Conservation (phyloP, 1,140 invertebrate species). For the Scaptomyza montana region DNA sequence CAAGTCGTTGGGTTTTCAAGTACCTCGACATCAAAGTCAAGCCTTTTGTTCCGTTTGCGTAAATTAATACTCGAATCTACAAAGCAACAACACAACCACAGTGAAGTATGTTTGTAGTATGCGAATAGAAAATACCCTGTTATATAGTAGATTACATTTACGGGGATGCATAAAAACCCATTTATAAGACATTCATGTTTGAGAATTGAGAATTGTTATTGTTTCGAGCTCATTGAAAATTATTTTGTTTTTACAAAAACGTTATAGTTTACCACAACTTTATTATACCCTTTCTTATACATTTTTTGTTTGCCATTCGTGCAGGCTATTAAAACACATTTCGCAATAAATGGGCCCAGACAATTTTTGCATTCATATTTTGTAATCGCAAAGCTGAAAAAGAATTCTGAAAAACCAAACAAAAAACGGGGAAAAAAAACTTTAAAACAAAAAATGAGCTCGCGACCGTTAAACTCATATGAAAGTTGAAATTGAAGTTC, state of each 20-base stretch:
- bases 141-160: too few relatives aligned
- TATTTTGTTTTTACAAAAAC: too few relatives aligned
- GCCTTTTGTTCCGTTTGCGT: constrained; percentile 51
- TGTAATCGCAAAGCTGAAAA: constrained; percentile 27
- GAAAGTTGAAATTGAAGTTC: constrained; percentile 67
- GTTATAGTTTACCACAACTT: neutral
- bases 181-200: too few relatives aligned
- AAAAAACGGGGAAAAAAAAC: constrained; percentile 7
- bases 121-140: neutral
- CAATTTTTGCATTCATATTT: constrained; percentile 37
- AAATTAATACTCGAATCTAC: constrained; percentile 57
- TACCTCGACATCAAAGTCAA: constrained; percentile 39
- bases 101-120: neutral
- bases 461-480: constrained; percentile 62
- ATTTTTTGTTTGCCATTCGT: neutral
- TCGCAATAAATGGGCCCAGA: constrained; percentile 34
- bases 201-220: too few relatives aligned
- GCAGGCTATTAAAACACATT: constrained; percentile 24
- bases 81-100: neutral
- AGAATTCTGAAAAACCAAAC: constrained; percentile 3
- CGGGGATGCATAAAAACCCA: too few relatives aligned
- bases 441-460: constrained; percentile 25
- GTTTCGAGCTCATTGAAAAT: too few relatives aligned
- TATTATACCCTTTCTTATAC: neutral
- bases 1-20: constrained; percentile 2